phyloP scores from a whole-genome alignment of 2,888 invertebrate genomes.

The Raillietiella orientalis region DNA sequence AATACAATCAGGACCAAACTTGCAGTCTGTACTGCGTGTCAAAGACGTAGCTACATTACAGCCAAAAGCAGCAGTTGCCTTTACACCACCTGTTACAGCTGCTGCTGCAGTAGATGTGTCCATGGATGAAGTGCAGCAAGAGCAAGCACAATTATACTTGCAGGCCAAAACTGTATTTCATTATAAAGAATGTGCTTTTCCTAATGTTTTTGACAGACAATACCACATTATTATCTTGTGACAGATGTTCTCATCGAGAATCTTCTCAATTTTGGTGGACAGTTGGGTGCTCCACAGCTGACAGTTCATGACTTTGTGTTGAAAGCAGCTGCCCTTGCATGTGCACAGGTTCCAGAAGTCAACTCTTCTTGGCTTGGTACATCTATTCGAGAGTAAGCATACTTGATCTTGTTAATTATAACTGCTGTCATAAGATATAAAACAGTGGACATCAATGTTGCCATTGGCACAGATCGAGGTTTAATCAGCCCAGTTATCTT shows the following conservation, averaged over 20 bases:
- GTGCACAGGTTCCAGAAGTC: slow-evolving; percentile 58
- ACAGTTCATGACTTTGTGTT: slow-evolving; percentile 88
- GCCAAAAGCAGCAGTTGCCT: slow-evolving; percentile 10
- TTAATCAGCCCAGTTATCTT: slow-evolving; percentile 89
- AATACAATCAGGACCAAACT: too few species aligned
- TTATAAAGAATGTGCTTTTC: too few species aligned
- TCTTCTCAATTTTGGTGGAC: slow-evolving; percentile 30
- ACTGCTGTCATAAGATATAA: background rate
- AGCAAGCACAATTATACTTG: too few species aligned
- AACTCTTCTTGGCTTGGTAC: slow-evolving; percentile 88
- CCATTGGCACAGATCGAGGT: slow-evolving; percentile 78
- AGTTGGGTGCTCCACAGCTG: slow-evolving; percentile 38
- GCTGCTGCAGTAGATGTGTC: slow-evolving; percentile 7
- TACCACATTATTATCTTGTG: slow-evolving; percentile 88
- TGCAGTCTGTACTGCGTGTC: slow-evolving; percentile 1
- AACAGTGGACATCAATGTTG: slow-evolving; percentile 70
- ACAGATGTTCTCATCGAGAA: slow-evolving; percentile 52
- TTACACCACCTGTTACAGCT: slow-evolving; percentile 4
- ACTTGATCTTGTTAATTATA: slow-evolving; percentile 2
- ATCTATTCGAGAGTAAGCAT: slow-evolving; percentile 55
- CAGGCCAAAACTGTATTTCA: too few species aligned
- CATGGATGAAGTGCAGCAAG: too few species aligned
- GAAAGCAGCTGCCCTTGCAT: slow-evolving; percentile 66
- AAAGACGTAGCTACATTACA: background rate
- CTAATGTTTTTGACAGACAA: slow-evolving; percentile 23